phyloP scores from a whole-genome alignment of 2,797 vertebrate genomes.

The Heteromormyrus szaboi region DNA sequence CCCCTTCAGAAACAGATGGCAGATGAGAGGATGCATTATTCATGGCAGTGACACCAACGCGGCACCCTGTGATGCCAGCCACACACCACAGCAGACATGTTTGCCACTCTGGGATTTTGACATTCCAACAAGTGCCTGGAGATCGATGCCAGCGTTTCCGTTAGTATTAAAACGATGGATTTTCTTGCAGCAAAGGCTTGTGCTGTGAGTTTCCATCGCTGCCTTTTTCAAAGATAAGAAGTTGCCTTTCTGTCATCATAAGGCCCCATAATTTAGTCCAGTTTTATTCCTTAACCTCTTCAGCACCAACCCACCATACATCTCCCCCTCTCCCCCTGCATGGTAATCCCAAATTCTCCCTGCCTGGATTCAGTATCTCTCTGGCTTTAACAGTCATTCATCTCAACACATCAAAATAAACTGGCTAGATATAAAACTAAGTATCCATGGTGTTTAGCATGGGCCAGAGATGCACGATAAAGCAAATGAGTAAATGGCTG shows the following conservation, averaged over 20 bases:
- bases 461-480: neutral
- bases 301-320: neutral
- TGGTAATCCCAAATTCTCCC: neutral
- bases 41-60: neutral
- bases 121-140: neutral
- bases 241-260: neutral
- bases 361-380: neutral
- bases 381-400: neutral
- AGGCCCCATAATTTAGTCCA: neutral
- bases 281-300: neutral
- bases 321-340: neutral
- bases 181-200: neutral
- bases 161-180: neutral
- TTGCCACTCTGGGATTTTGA: neutral
- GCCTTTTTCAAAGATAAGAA: neutral
- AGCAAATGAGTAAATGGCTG: neutral
- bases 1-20: constrained; percentile 10
- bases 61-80: neutral
- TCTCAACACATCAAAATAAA: neutral
- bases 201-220: neutral
- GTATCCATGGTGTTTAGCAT: neutral
- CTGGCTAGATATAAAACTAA: neutral
- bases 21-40: constrained; percentile 6
- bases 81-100: neutral
- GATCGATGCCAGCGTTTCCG: neutral